Evolutionary conservation across 1,140 invertebrate species (phyloP).

Genomic region (Drosophila hydei): DNA sequence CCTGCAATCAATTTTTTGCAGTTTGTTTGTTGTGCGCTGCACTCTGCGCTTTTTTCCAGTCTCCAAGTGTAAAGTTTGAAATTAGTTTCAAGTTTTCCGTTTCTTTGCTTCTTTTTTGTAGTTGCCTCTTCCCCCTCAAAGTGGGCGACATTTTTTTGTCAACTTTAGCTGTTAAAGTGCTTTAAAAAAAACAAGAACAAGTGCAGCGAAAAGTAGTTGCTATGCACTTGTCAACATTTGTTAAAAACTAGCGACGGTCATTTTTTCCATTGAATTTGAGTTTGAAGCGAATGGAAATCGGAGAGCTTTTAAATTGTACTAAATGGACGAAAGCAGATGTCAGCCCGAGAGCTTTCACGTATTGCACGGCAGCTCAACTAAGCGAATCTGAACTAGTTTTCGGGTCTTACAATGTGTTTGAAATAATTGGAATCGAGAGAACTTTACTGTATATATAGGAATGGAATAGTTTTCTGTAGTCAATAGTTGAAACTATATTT

Average conservation of each 20-base stretch:
- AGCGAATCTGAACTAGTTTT: not conserved
- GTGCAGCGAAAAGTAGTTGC: conserved; percentile 13
- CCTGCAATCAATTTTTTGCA: conserved; percentile 36
- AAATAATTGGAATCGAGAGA: not conserved
- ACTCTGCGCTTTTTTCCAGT: conserved; percentile 30
- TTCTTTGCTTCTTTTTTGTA: conserved; percentile 6
- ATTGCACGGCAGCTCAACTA: not conserved
- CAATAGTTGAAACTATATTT: not conserved
- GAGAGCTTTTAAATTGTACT: not conserved
- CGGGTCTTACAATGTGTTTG: not conserved
- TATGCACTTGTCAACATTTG: conserved; percentile 38
- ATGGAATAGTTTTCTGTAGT: too few relatives aligned
- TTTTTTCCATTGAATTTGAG: conserved; percentile 2
- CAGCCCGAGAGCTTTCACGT: not conserved
- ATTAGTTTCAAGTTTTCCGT: conserved; percentile 52
- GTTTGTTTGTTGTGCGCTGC: conserved; percentile 30
- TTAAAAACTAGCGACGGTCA: conserved; percentile 1
- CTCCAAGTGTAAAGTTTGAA: conserved; percentile 47
- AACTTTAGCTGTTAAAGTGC: conserved; percentile 42
- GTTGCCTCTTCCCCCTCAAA: not conserved
- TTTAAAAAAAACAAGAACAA: conserved; percentile 17
- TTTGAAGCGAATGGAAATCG: conserved; percentile 2
- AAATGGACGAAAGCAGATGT: not conserved
- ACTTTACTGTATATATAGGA: too few relatives aligned
- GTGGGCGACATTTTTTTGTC: conserved; percentile 23